Evolutionary conservation across 2,888 invertebrate genomes (phyloP).

Genomic region (Pyrrhia umbra): DNA sequence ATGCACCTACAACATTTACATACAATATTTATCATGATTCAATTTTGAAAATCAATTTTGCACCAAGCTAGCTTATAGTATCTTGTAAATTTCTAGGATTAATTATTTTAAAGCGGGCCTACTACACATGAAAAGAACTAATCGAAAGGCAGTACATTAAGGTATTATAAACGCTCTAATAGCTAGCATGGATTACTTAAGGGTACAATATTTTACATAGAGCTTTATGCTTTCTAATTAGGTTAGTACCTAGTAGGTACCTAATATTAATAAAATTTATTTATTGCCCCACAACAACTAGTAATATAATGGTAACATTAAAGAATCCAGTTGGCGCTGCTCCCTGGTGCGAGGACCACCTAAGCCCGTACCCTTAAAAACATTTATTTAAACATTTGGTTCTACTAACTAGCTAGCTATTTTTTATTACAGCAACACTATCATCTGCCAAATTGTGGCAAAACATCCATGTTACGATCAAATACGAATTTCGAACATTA

Average conservation of each 20-base stretch:
- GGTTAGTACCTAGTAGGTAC: too few relatives aligned
- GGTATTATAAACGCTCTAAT: neutral
- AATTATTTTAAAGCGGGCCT: neutral
- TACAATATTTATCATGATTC: constrained; percentile 28
- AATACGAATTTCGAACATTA: neutral
- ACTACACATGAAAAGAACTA: constrained; percentile 5
- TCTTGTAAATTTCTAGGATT: constrained; percentile 14
- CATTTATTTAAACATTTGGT: neutral
- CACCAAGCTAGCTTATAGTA: constrained; percentile 48
- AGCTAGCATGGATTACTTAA: constrained; percentile 21
- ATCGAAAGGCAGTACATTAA: constrained; percentile 26
- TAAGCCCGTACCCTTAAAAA: too few relatives aligned
- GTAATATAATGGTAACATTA: too few relatives aligned
- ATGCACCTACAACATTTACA: constrained; percentile 41
- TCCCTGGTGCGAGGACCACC: too few relatives aligned
- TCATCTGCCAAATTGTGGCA: constrained; percentile 8
- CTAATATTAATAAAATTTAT: too few relatives aligned
- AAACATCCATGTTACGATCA: neutral
- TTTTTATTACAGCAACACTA: constrained; percentile 14
- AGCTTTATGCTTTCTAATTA: neutral
- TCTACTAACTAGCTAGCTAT: constrained; percentile 23
- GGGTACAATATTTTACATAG: neutral
- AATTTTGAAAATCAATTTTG: constrained; percentile 39
- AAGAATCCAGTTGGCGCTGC: too few relatives aligned
- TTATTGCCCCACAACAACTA: too few relatives aligned